Conservation (phyloP, 2,888 invertebrate species). For the Ceramica pisi region DNA sequence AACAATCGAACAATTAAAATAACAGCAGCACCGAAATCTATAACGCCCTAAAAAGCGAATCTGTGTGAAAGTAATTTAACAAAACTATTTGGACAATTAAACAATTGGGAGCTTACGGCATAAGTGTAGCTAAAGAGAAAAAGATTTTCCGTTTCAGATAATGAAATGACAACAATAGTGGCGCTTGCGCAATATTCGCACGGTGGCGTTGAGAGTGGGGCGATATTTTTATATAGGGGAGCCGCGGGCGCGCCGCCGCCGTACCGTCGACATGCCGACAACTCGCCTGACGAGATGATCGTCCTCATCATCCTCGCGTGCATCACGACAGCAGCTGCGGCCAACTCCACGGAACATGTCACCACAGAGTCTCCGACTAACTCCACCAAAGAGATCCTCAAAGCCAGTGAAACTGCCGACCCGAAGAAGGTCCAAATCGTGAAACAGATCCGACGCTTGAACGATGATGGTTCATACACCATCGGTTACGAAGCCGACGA, state of each 20-base stretch:
- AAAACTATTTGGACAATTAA: constrained; percentile 86
- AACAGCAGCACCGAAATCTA: constrained; percentile 67
- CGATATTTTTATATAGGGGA: constrained; percentile 89
- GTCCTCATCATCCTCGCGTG: constrained; percentile 82
- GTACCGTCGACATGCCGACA: constrained; percentile 87
- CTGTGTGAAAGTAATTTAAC: constrained; percentile 78
- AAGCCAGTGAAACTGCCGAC: constrained; percentile 92
- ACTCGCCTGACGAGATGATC: constrained; percentile 85
- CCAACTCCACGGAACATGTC: constrained; percentile 73
- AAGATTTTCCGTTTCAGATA: constrained; percentile 91
- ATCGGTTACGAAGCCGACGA: constrained; percentile 96
- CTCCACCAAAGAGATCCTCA: constrained; percentile 90
- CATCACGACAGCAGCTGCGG: constrained; percentile 75
- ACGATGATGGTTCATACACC: constrained; percentile 96
- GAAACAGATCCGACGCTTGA: constrained; percentile 95
- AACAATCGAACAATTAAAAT: constrained; percentile 84
- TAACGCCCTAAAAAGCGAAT: constrained; percentile 72
- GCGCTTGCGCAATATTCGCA: constrained; percentile 88
- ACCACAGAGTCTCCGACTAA: constrained; percentile 77
- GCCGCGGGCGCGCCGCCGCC: constrained; percentile 81
- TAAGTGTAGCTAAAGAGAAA: constrained; percentile 84
- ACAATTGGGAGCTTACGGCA: constrained; percentile 88
- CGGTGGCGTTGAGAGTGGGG: constrained; percentile 86
- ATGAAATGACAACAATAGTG: constrained; percentile 90
- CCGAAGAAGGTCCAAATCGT: constrained; percentile 94